Evolutionary conservation across 1,140 invertebrate species (phyloP).

Genomic region (Berghia stephanieae): DNA sequence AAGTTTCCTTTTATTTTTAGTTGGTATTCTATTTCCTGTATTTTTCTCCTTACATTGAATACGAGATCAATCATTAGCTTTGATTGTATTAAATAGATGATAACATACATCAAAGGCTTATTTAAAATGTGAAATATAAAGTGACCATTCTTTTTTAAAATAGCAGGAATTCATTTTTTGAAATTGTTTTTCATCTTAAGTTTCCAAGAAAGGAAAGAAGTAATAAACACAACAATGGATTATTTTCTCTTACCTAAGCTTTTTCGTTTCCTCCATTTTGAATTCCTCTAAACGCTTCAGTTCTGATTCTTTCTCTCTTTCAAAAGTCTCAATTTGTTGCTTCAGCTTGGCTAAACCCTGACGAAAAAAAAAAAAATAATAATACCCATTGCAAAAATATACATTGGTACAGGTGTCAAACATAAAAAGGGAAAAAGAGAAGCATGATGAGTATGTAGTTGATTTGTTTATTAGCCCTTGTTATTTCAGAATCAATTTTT

Average conservation of each 20-base stretch:
- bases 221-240: background rate
- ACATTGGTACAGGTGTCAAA: background rate
- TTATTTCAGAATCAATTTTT: too few species aligned
- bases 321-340: slow-evolving; percentile 64
- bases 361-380: slow-evolving; percentile 28
- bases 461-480: too few species aligned
- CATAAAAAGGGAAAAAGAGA: too few species aligned
- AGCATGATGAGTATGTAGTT: too few species aligned
- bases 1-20: too few species aligned
- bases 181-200: background rate
- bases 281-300: slow-evolving; percentile 62
- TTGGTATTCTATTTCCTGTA: too few species aligned
- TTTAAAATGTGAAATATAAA: too few species aligned
- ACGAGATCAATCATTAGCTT: too few species aligned
- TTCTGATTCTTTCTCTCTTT: slow-evolving; percentile 63
- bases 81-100: too few species aligned
- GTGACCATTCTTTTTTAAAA: too few species aligned
- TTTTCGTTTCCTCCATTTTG: slow-evolving; percentile 65
- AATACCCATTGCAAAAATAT: background rate
- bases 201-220: background rate
- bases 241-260: slow-evolving; percentile 57
- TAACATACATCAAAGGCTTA: too few species aligned
- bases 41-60: too few species aligned
- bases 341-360: slow-evolving; percentile 61
- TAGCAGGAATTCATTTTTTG: background rate